Evolutionary conservation across 2,797 vertebrate species (phyloP).

Genomic region (Hippoglossus hippoglossus): DNA sequence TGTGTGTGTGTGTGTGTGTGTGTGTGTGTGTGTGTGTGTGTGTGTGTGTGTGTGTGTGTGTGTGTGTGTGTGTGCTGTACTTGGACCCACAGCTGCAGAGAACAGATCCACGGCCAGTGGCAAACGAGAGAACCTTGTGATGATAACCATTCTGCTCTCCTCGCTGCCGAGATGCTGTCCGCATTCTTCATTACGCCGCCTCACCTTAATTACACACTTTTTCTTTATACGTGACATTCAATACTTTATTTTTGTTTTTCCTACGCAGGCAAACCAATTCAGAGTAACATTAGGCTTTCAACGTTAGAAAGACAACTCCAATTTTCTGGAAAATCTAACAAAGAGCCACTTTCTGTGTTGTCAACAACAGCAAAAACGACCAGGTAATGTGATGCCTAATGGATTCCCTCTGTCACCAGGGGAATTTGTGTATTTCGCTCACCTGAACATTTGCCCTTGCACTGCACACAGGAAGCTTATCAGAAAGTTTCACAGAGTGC

Average conservation of each 20-base stretch:
- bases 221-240: constrained; percentile 13
- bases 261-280: constrained; percentile 13
- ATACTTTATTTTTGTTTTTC: constrained; percentile 4
- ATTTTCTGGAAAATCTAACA: constrained; percentile 2
- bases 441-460: constrained; percentile 41
- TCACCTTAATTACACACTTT: constrained; percentile 33
- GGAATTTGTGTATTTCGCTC: constrained; percentile 28
- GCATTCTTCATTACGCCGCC: constrained; percentile 28
- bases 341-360: constrained; percentile 12
- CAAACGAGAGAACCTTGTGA: constrained; percentile 50
- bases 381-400: constrained; percentile 26
- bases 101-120: constrained; percentile 52
- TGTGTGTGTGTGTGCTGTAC: constrained; percentile 18
- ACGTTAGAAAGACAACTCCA: not conserved
- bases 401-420: constrained; percentile 20
- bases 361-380: constrained; percentile 15
- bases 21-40: constrained; percentile 47
- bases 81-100: constrained; percentile 59
- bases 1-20: not conserved
- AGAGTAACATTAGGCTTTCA: constrained; percentile 1
- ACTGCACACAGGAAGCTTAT: constrained; percentile 35
- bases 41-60: not conserved
- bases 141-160: constrained; percentile 53
- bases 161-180: constrained; percentile 38
- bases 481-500: constrained; percentile 44